Conservation (phyloP, 1,140 invertebrate genomes). For the Zaprionus ghesquierei region DNA sequence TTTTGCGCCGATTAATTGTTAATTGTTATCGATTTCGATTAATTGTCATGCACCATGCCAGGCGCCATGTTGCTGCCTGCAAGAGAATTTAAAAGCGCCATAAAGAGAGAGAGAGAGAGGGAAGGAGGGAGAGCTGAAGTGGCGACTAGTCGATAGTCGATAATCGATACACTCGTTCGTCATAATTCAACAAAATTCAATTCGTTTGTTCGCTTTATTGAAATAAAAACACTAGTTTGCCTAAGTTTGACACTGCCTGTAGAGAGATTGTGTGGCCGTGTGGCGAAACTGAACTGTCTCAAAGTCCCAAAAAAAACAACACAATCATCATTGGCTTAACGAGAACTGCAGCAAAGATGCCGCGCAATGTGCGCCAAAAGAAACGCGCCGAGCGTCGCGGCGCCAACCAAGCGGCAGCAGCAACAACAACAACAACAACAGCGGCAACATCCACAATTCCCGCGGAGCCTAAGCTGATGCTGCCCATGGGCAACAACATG, state of each 20-base stretch:
- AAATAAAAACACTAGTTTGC: slow-evolving; percentile 13
- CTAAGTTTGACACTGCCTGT: slow-evolving; percentile 10
- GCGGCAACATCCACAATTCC: neutral
- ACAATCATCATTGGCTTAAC: neutral
- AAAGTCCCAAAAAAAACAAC: slow-evolving; percentile 3
- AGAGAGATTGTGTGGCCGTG: neutral
- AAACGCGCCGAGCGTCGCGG: slow-evolving; percentile 30
- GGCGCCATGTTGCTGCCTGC: too few species aligned
- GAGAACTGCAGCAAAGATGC: slow-evolving; percentile 14
- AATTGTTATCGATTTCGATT: neutral
- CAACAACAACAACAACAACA: neutral
- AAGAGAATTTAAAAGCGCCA: too few species aligned
- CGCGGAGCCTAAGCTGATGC: neutral
- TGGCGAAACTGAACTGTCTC: slow-evolving; percentile 1
- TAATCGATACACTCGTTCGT: neutral
- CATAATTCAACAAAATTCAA: slow-evolving; percentile 12
- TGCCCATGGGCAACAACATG: neutral
- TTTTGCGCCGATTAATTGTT: neutral
- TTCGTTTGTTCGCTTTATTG: slow-evolving; percentile 10
- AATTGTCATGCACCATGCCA: too few species aligned
- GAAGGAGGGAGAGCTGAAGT: neutral
- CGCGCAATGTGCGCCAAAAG: slow-evolving; percentile 33
- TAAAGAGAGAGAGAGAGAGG: too few species aligned
- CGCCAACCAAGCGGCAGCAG: neutral
- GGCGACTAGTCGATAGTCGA: neutral